phyloP scores from a whole-genome alignment of 2,113 vertebrate species.

The Helogale parvula region DNA sequence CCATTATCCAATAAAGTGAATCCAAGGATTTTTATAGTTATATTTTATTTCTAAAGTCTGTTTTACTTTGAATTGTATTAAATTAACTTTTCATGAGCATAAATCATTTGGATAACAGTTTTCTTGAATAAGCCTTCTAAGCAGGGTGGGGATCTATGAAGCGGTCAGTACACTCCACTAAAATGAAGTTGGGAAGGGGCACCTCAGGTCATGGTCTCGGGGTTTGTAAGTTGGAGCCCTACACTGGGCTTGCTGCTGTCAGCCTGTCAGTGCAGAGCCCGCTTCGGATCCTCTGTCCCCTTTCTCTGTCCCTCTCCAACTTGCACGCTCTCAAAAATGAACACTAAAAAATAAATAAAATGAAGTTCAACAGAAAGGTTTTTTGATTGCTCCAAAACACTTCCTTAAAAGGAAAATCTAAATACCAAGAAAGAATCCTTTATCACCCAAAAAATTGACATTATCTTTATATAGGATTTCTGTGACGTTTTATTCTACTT shows the following conservation, averaged over 20 bases:
- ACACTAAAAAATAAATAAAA: background rate
- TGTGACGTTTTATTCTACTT: background rate
- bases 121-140: background rate
- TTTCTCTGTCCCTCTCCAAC: too few relatives aligned
- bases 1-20: background rate
- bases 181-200: background rate
- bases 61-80: slow-evolving; percentile 30
- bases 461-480: background rate
- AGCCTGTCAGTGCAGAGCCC: too few relatives aligned
- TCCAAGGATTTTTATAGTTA: background rate
- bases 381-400: background rate
- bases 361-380: background rate
- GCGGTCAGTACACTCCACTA: background rate
- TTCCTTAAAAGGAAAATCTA: slow-evolving; percentile 26
- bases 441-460: background rate
- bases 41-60: background rate
- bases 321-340: too few relatives aligned
- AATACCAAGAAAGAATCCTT: slow-evolving; percentile 14
- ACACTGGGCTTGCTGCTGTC: too few relatives aligned
- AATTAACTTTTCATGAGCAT: slow-evolving; percentile 1
- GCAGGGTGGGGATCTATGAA: background rate
- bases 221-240: too few relatives aligned
- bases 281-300: too few relatives aligned
- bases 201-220: too few relatives aligned
- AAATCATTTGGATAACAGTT: background rate